Evolutionary conservation across 2,888 invertebrate species (phyloP).

Genomic region (Oeneis ivallda): DNA sequence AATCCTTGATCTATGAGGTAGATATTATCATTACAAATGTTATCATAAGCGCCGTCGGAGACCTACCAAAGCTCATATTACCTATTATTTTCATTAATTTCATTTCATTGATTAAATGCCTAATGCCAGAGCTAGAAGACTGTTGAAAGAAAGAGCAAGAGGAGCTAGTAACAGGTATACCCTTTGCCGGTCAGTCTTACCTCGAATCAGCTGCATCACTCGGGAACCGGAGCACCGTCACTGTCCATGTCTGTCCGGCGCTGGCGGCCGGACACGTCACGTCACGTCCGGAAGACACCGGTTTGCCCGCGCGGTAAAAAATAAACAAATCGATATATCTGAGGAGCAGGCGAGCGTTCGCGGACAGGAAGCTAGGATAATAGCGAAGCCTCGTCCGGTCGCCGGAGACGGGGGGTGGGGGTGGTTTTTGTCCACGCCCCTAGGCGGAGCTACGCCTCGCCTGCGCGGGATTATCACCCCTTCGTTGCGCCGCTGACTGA

Average conservation of each 20-base stretch:
- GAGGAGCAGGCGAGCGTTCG: slow-evolving; percentile 73
- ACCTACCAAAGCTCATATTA: background rate
- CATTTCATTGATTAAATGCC: background rate
- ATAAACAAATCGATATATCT: slow-evolving; percentile 79
- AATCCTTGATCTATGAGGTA: no score
- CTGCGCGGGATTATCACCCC: slow-evolving; percentile 52
- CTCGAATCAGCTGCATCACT: slow-evolving; percentile 42
- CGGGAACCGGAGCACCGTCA: slow-evolving; percentile 45
- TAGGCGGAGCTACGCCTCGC: slow-evolving; percentile 50
- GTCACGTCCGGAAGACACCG: slow-evolving; percentile 60
- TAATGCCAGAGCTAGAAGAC: background rate
- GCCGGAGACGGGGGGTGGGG: slow-evolving; percentile 50
- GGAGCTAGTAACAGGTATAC: background rate
- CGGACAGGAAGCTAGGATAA: slow-evolving; percentile 80
- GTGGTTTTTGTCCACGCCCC: slow-evolving; percentile 51
- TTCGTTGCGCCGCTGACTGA: slow-evolving; percentile 40
- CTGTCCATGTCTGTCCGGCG: slow-evolving; percentile 44
- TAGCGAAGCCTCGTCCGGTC: slow-evolving; percentile 68
- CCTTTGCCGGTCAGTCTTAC: slow-evolving; percentile 37
- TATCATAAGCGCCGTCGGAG: background rate
- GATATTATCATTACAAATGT: background rate
- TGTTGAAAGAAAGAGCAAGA: background rate
- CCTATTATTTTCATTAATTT: background rate
- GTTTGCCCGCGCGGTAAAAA: slow-evolving; percentile 72
- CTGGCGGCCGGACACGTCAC: slow-evolving; percentile 49